Base-by-base conservation (phyloP, 2,797 vertebrate species). In the Avahi laniger region DNA sequence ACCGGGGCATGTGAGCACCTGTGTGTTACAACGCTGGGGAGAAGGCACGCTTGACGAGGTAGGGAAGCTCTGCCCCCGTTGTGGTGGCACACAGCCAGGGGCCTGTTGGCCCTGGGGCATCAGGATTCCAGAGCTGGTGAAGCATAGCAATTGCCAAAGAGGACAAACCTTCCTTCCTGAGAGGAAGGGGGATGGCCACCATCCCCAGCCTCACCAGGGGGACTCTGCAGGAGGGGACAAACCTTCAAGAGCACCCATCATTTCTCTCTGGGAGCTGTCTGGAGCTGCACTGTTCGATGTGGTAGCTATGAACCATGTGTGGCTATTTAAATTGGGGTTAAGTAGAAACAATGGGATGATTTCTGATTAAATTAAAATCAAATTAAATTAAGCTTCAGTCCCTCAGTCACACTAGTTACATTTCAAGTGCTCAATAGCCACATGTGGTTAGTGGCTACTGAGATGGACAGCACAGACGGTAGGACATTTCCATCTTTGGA, bases 1-100 rank as follows among this genome's bases (percentile, higher is more conserved):
- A 94, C 69, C 9, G 50, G 94, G 97, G 96, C 97, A 9, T 97
- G 97, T 96, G 94, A 90, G 96, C 81, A 95, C 97, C 97, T 97
- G 97, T 82, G 95, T 69, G 57, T 85, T 93, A 84, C 85, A 73
- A 54, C 72, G 86, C 88, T 52, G 48, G 82, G 93, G 83, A 81
- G 70, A 91, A 95, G 95, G 84, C 67, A 12, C 2, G 41, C 93
- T 81, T 80, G 91, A 89, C 10, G 22, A 92, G 75, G 79, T 63
- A 50, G 46, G 79, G 94, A 69, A 82, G 72, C 57, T 22, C 52
- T 94, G 86, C 89, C 94, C 79, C 83, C 92, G 72, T 87, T 82
- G 93, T 73, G 67, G 82, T 72, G 94, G 96, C 97, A 75, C 94
- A 75, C 0, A 0, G 93, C 97, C 97, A 97, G 96, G 24, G 83